Percentiles rank a stretch among this genome's conserved stretches.
phyloP scores from a whole-genome alignment of 2,113 vertebrate genomes.

The Myanophis thanlyinensis region DNA sequence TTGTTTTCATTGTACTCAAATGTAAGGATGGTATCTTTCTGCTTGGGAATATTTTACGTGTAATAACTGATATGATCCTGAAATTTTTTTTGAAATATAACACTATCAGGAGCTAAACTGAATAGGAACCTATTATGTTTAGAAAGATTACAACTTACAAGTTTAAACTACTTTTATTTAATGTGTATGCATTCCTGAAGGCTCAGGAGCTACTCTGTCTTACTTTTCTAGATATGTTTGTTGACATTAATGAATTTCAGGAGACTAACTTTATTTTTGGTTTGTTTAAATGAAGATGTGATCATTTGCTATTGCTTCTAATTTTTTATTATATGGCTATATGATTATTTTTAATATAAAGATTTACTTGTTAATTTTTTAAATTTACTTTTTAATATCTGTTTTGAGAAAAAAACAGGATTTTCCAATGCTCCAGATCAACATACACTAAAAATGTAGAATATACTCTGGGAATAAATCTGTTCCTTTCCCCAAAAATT shows the following conservation, averaged over 20 bases:
- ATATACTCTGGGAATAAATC: neutral
- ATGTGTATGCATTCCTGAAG: neutral
- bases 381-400: neutral
- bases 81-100: neutral
- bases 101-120: neutral
- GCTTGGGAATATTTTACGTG: neutral
- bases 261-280: neutral
- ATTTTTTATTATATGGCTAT: neutral
- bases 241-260: neutral
- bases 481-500: neutral
- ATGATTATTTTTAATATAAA: neutral
- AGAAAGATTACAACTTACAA: neutral
- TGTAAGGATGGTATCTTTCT: conserved; percentile 6
- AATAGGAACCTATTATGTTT: neutral
- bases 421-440: neutral
- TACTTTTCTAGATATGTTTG: neutral
- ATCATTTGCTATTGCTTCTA: neutral
- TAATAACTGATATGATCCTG: neutral
- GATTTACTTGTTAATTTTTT: neutral
- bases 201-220: neutral
- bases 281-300: neutral
- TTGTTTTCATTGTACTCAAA: neutral
- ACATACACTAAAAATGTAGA: neutral
- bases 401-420: neutral
- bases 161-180: neutral